Percentiles rank a stretch among this genome's conserved stretches.
Conservation (phyloP, 2,113 vertebrate species). For the Cygnus atratus region DNA sequence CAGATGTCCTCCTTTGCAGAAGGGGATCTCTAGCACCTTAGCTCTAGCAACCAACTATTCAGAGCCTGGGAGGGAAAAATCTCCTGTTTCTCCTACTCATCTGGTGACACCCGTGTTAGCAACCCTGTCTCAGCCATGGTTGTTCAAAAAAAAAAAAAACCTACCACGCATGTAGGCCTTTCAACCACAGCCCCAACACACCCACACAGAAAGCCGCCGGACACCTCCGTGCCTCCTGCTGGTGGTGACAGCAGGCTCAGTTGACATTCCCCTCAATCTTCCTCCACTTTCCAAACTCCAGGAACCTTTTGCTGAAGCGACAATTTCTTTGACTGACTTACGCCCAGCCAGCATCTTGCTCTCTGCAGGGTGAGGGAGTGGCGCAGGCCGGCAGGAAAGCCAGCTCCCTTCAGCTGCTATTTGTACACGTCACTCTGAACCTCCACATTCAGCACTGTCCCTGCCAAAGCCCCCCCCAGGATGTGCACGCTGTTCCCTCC, state of each 20-base stretch:
- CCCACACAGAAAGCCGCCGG: neutral
- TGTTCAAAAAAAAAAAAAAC: neutral
- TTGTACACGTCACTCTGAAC: neutral
- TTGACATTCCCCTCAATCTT: neutral
- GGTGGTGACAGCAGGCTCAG: neutral
- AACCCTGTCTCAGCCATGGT: neutral
- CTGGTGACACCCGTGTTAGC: neutral
- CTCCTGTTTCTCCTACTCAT: neutral
- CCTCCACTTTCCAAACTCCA: neutral
- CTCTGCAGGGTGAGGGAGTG: neutral
- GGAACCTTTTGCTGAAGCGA: neutral
- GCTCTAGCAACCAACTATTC: neutral
- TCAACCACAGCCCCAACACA: neutral
- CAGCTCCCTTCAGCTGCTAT: neutral
- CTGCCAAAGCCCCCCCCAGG: conserved; percentile 55
- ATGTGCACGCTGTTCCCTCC: neutral
- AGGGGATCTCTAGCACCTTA: neutral
- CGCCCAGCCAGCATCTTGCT: neutral
- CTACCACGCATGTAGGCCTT: neutral
- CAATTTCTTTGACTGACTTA: neutral
- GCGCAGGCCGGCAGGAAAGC: neutral
- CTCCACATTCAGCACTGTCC: conserved; percentile 21
- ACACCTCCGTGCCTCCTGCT: neutral
- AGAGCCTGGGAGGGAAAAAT: neutral
- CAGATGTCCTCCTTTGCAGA: neutral